phyloP scores from a whole-genome alignment of 92 coral and sea anemone species.

The Paramuricea clavata region DNA sequence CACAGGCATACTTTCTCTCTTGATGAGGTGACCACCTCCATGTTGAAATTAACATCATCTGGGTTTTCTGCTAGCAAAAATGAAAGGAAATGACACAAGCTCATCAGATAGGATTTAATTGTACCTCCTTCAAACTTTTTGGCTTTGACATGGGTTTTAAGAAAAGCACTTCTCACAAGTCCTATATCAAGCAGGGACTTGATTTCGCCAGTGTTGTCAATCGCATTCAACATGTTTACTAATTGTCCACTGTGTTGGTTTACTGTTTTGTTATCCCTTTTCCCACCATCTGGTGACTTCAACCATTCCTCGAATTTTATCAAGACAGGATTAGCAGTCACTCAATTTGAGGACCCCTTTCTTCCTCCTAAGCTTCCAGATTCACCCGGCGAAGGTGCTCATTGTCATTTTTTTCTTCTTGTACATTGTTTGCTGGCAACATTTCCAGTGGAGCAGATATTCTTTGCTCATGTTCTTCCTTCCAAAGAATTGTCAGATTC shows the following conservation, averaged over 20 bases:
- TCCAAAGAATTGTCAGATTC: neutral
- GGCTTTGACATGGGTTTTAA: slow-evolving; percentile 13
- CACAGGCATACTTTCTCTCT: slow-evolving; percentile 59
- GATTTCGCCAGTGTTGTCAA: slow-evolving; percentile 28
- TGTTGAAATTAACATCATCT: slow-evolving; percentile 23
- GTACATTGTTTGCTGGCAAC: too few species aligned
- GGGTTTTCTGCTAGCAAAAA: slow-evolving; percentile 50
- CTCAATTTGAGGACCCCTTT: too few species aligned
- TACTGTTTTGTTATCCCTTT: slow-evolving; percentile 38
- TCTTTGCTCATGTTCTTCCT: neutral
- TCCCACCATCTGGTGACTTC: slow-evolving; percentile 61
- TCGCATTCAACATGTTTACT: neutral
- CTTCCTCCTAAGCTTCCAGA: too few species aligned
- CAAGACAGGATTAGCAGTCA: too few species aligned
- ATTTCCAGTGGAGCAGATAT: too few species aligned
- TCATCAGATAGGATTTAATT: slow-evolving; percentile 70
- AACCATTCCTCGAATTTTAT: slow-evolving; percentile 44
- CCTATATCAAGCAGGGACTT: neutral
- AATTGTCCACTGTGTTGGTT: slow-evolving; percentile 55
- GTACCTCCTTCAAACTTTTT: slow-evolving; percentile 62
- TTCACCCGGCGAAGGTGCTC: too few species aligned
- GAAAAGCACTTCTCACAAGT: slow-evolving; percentile 22
- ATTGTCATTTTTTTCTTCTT: too few species aligned
- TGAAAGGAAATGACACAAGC: slow-evolving; percentile 65
- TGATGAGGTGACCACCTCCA: slow-evolving; percentile 3